Evolutionary conservation across 2,888 invertebrate genomes (phyloP), one percentile per base, ranked within the genome.

Genomic region (Mythimna vitellina): DNA sequence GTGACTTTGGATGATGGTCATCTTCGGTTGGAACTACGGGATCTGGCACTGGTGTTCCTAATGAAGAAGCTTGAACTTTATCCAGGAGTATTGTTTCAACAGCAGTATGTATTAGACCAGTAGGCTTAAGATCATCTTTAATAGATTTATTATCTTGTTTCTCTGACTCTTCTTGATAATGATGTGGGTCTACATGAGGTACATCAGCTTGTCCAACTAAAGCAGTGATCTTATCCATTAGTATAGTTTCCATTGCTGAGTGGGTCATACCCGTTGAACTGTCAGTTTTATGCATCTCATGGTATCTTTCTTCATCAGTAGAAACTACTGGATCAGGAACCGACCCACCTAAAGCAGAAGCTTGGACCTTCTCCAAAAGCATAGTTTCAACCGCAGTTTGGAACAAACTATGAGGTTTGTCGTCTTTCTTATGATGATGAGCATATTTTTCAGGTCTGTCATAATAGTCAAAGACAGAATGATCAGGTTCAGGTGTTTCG

Each of bases 221-320:
- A 17, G 91, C 86, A 61, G 93, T 94, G 0, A 96, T 93, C 85
- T 93, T 95, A 77, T 96, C 96, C 82, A 96, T 93, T 9, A 96
- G 89, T 60, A 96, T 96, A 25, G 96, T 96, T 87, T 95, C 93
- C 87, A 96, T 93, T 3, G 96, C 96, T 32, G 94, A 94, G 54
- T 93, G 93, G 51, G 96, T 84, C 56, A 96, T 78, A 25, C 95
- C 93, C 1, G 90, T 88, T 2, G 92, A 82, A 60, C 80, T 77
- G 12, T 82, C 79, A 9, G 73, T 70, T 51, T 78, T 81, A 46
- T 61, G 54, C 25, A 62, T 38, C 20, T 76, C 70, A 57, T 64
- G 54, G 9, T 53, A 14, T 66, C 46, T 75, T 22, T 67, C 71
- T 70, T 67, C 70, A 9, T 74, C 73, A 22, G 42, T 68, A 17